These are phyloP conservation scores for Trissolcus basalis DNA, from an alignment of 1,140 invertebrate species.

Conservation along the genomic window DNA sequence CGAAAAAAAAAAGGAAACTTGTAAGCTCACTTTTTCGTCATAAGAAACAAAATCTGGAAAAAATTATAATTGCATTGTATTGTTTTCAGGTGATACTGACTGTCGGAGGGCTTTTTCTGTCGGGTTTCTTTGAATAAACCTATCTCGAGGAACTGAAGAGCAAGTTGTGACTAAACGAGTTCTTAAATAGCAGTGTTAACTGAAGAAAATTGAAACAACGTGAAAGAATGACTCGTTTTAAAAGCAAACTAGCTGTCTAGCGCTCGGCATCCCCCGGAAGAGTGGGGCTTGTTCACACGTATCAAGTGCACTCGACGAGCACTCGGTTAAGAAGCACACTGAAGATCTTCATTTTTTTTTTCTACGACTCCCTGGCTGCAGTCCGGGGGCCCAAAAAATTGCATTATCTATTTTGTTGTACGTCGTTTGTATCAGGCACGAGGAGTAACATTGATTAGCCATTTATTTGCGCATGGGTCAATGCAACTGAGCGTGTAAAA, in stretches of 20 bases:
- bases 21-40: neutral
- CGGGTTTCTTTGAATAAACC: conserved; percentile 5
- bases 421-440: no score
- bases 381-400: conserved; percentile 41
- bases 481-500: no score
- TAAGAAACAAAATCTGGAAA: no score
- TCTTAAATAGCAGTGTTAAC: conserved; percentile 49
- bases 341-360: conserved; percentile 55
- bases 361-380: conserved; percentile 19
- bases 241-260: conserved; percentile 40
- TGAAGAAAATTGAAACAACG: conserved; percentile 53
- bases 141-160: conserved; percentile 24
- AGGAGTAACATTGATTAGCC: neutral
- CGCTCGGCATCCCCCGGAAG: conserved; percentile 41
- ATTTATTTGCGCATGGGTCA: no score
- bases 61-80: no score
- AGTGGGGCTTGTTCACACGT: conserved; percentile 49
- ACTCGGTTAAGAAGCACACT: conserved; percentile 49
- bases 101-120: no score
- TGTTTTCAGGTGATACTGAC: no score
- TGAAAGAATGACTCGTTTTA: conserved; percentile 36
- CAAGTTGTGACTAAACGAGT: conserved; percentile 42
- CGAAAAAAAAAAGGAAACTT: neutral
- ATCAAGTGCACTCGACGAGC: conserved; percentile 45
- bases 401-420: conserved; percentile 1